A percentile compares a stretch with the other conserved stretches of the same genome.
Conservation (phyloP, 2,888 invertebrate species). For the Hirudinaria manillensis region DNA sequence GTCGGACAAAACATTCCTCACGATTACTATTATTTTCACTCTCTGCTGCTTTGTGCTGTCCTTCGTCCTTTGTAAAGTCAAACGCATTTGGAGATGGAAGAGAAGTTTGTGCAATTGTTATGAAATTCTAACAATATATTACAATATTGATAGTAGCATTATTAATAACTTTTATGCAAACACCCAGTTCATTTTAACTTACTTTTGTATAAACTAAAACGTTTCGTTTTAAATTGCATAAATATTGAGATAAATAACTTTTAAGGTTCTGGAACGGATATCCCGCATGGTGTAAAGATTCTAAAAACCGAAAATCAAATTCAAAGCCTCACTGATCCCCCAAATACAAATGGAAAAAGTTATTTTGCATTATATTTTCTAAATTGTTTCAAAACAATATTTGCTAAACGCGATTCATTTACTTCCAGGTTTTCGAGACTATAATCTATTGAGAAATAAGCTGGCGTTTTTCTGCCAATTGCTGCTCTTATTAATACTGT, state of each 20-base stretch:
- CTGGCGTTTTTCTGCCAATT: neutral
- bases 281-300: no score
- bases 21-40: neutral
- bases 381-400: neutral
- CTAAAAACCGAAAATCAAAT: no score
- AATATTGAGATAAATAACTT: no score
- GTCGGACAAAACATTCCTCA: neutral
- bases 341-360: no score
- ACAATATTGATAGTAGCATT: no score
- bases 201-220: no score
- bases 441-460: neutral
- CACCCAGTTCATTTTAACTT: no score
- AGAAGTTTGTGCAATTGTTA: neutral
- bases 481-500: conserved; percentile 23
- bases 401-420: neutral
- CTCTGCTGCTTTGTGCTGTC: neutral
- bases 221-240: no score
- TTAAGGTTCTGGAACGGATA: no score
- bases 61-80: neutral
- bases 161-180: no score
- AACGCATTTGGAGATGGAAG: neutral
- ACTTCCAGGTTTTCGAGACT: neutral
- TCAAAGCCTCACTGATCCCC: no score
- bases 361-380: neutral
- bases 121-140: no score